phyloP scores from a whole-genome alignment of 2,888 invertebrate species.

The Drosophila ustulata region DNA sequence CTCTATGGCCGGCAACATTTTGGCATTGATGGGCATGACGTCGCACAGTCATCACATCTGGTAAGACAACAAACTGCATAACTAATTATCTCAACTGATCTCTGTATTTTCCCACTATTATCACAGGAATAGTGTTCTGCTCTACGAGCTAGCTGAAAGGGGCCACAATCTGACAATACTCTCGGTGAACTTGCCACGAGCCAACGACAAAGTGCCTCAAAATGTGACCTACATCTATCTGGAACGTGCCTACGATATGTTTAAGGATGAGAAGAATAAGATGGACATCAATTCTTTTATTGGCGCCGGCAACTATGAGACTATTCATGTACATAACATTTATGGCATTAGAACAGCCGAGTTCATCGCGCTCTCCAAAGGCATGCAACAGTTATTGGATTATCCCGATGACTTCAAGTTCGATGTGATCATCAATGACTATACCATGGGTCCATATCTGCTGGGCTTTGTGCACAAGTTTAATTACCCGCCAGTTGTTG shows the following conservation, averaged over 20 bases:
- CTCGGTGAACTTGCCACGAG: constrained; percentile 53
- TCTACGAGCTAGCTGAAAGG: constrained; percentile 51
- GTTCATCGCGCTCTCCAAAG: constrained; percentile 52
- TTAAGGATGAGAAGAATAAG: constrained; percentile 16
- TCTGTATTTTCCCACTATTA: background rate
- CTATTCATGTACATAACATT: constrained; percentile 41
- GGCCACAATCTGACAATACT: constrained; percentile 72
- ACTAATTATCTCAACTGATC: background rate
- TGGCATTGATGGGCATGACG: constrained; percentile 61
- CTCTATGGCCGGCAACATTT: constrained; percentile 53
- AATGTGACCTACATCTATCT: constrained; percentile 73
- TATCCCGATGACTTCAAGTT: constrained; percentile 77
- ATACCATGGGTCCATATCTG: constrained; percentile 73
- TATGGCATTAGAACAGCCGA: constrained; percentile 34
- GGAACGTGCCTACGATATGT: constrained; percentile 62
- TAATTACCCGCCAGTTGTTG: constrained; percentile 77
- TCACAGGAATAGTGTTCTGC: constrained; percentile 61
- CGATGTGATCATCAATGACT: constrained; percentile 82
- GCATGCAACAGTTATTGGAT: constrained; percentile 60
- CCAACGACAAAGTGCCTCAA: constrained; percentile 41
- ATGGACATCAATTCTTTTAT: constrained; percentile 40
- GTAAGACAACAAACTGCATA: constrained; percentile 1
- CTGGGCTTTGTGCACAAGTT: constrained; percentile 79
- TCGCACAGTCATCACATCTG: constrained; percentile 72
- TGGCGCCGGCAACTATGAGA: constrained; percentile 34